Percentiles rank a stretch among this genome's conserved stretches.
These are phyloP conservation scores for Elymnias hypermnestra DNA, from an alignment of 1,140 invertebrate genomes.

Conservation along the genomic window DNA sequence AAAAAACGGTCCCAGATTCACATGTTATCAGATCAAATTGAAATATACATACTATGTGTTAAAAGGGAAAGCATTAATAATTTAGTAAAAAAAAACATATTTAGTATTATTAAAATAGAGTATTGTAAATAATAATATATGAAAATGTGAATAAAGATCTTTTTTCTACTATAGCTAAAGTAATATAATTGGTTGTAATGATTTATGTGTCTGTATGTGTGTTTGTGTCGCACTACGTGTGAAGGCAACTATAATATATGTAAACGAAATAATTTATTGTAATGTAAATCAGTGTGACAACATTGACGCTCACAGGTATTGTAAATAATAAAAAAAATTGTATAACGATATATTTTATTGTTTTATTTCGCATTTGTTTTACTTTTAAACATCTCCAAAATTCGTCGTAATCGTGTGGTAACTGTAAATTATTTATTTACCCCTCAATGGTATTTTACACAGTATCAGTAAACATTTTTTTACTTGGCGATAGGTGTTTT, in stretches of 20 bases:
- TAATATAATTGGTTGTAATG: neutral
- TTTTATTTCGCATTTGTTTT: neutral
- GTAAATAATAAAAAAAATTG: slow-evolving; percentile 7
- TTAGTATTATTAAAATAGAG: too few species aligned
- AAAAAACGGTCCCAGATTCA: too few species aligned
- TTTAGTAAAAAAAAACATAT: too few species aligned
- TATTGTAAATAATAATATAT: neutral
- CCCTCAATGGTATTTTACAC: too few species aligned
- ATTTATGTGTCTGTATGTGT: neutral
- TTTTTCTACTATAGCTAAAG: neutral
- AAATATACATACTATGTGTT: neutral
- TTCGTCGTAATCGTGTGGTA: neutral
- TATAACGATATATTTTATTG: neutral
- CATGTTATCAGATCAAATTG: neutral
- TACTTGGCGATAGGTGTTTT: too few species aligned
- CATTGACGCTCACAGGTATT: slow-evolving; percentile 10
- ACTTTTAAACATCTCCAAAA: too few species aligned
- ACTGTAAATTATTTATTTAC: too few species aligned
- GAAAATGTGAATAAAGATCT: too few species aligned
- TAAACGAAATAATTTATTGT: slow-evolving; percentile 18
- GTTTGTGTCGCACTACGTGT: neutral
- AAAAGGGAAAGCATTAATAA: too few species aligned
- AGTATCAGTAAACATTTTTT: too few species aligned
- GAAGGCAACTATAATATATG: slow-evolving; percentile 10
- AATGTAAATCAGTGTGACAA: slow-evolving; percentile 10